Percentiles rank a stretch among this genome's conserved stretches.
phyloP scores from a whole-genome alignment of 2,888 invertebrate species.

The Lampropteryx suffumata region DNA sequence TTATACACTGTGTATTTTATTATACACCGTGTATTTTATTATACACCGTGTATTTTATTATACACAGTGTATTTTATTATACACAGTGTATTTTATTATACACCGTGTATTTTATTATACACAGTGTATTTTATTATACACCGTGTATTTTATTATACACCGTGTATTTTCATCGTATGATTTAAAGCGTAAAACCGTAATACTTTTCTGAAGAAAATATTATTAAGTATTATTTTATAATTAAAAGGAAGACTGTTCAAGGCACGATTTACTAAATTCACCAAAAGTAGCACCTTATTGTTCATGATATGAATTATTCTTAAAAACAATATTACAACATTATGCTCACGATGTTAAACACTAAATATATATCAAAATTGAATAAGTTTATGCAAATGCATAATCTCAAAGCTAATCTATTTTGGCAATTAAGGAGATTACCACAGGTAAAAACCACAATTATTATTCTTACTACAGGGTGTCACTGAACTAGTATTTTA shows the following conservation, averaged over 20 bases:
- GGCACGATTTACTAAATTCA: constrained; percentile 53
- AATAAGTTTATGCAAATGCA: constrained; percentile 16
- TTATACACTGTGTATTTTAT: constrained; percentile 50
- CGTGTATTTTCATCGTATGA: constrained; percentile 60
- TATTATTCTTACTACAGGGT: constrained; percentile 26
- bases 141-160: constrained; percentile 41
- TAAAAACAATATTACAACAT: constrained; percentile 33
- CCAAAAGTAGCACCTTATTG: constrained; percentile 58
- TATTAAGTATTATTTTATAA: constrained; percentile 44
- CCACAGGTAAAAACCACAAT: constrained; percentile 68
- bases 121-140: constrained; percentile 49
- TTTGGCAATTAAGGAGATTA: constrained; percentile 83
- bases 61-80: constrained; percentile 49
- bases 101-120: constrained; percentile 49
- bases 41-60: constrained; percentile 50
- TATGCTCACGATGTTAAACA: constrained; percentile 23
- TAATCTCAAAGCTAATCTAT: constrained; percentile 53
- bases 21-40: constrained; percentile 49
- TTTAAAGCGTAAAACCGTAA: constrained; percentile 80
- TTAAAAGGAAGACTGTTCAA: constrained; percentile 68
- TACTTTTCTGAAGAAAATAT: constrained; percentile 64
- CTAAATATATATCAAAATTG: constrained; percentile 23
- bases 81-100: constrained; percentile 50
- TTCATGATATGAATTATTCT: constrained; percentile 35
- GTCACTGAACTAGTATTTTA: too few relatives aligned